Base-by-base conservation (phyloP, 2,797 vertebrate species). In the Smutsia gigantea region DNA sequence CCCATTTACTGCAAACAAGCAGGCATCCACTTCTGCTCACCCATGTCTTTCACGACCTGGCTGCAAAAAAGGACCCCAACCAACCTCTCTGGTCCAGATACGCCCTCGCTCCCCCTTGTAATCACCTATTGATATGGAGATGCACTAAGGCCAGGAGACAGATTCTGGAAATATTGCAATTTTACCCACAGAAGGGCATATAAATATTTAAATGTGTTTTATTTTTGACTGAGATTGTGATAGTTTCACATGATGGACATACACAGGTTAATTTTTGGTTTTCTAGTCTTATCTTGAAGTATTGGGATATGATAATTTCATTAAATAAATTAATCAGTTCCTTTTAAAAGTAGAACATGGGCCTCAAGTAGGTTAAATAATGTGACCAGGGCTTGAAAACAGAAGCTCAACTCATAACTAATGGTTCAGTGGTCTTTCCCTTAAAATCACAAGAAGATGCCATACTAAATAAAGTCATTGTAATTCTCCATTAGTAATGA, bases 341-440 rank as follows among this genome's bases (percentile, higher is more conserved):
- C 69, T 82, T 87, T 95, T 72, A 96, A 69, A 82, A 74, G 46
- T 64, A 75, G n/a, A 69, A 82, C 55, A n/a, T 57, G 7, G 42
- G 1, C 15, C 51, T 93, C 53, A 79, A 13, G 61, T 79, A 77
- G 14, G 8, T 64, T 57, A 55, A 34, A 5, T 68, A 66, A 75
- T 39, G 4, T 87, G 17, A 87, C 8, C 23, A 94, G 14, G 17
- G 81, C 75, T 64, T 75, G 59, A 64, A 27, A 92, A 83, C 3
- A 64, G 19, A 57, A 87, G 3, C 12, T 72, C 75, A 92, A 5
- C 12, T 79, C 55, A 3, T 59, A 4, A 87, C 29, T 61, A 61
- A 21, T 77, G 15, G 42, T 72, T 57, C 68, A 57, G 5, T 69
- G 7, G 1, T 66, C n/a, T 78, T 84, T 53, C 53, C 8, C 17